These are phyloP conservation scores for Diplosoma virens DNA, from an alignment of 23 tunicate genomes.

Conservation along the genomic window DNA sequence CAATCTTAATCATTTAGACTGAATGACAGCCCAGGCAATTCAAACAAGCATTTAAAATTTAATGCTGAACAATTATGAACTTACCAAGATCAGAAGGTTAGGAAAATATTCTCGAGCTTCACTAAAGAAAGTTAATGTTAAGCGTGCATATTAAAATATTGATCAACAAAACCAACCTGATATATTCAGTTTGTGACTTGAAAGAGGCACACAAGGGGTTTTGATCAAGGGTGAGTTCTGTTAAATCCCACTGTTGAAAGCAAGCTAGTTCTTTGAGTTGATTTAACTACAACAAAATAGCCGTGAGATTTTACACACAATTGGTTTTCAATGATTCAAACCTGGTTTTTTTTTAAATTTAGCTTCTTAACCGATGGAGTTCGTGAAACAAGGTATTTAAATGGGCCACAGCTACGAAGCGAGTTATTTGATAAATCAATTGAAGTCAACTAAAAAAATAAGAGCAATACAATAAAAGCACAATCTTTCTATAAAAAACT, in stretches of 20 bases:
- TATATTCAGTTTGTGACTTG: conserved; percentile 56
- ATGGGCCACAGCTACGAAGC: conserved; percentile 6
- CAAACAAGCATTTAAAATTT: not conserved
- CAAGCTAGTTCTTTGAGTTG: conserved; percentile 34
- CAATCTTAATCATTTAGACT: no score
- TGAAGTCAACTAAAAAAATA: conserved; percentile 42
- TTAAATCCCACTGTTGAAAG: conserved; percentile 54
- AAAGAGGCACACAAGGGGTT: conserved; percentile 59
- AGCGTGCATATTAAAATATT: not conserved
- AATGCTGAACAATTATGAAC: no score
- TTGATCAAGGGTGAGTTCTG: conserved; percentile 50
- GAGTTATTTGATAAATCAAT: conserved; percentile 34
- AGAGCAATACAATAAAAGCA: not conserved
- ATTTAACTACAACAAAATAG: not conserved
- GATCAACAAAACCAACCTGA: conserved; percentile 27
- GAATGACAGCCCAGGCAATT: no score
- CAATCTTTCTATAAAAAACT: not conserved
- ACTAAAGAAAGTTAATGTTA: conserved; percentile 5
- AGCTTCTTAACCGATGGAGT: conserved; percentile 35
- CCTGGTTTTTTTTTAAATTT: conserved; percentile 25
- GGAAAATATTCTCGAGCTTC: conserved; percentile 54
- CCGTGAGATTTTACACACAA: not conserved
- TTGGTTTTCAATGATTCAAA: conserved; percentile 4
- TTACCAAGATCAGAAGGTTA: conserved; percentile 42
- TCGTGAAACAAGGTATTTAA: conserved; percentile 35